phyloP scores from a whole-genome alignment of 2,113 vertebrate genomes.

The Trachemys scripta region DNA sequence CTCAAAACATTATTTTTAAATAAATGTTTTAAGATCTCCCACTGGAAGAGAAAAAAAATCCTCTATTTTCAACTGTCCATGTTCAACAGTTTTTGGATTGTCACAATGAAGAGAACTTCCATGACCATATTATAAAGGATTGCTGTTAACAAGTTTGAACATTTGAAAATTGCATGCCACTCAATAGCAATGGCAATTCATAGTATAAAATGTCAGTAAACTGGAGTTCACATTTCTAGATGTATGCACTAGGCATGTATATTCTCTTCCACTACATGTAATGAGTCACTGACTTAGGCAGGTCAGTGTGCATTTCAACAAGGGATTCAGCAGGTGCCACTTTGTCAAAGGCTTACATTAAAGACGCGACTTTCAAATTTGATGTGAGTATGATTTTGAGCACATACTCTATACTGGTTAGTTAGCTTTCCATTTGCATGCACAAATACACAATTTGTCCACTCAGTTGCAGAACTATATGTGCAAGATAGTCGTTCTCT shows the following conservation, averaged over 20 bases:
- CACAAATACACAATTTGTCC: background rate
- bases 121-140: background rate
- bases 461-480: background rate
- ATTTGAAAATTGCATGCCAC: conserved; percentile 28
- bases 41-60: background rate
- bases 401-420: background rate
- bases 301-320: background rate
- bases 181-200: conserved; percentile 12
- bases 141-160: conserved; percentile 17
- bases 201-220: conserved; percentile 19
- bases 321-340: background rate
- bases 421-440: background rate
- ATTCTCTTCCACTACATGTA: rapidly evolving
- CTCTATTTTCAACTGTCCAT: background rate
- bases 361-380: background rate
- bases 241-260: background rate
- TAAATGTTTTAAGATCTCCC: background rate
- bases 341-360: background rate
- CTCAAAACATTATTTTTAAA: background rate
- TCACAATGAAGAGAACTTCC: conserved; percentile 32
- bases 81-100: background rate
- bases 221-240: background rate
- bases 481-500: background rate
- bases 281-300: background rate
- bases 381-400: background rate